phyloP scores from a whole-genome alignment of 37 sponge, comb jelly and placozoan genomes.

The Cladorhizidae sp. region DNA sequence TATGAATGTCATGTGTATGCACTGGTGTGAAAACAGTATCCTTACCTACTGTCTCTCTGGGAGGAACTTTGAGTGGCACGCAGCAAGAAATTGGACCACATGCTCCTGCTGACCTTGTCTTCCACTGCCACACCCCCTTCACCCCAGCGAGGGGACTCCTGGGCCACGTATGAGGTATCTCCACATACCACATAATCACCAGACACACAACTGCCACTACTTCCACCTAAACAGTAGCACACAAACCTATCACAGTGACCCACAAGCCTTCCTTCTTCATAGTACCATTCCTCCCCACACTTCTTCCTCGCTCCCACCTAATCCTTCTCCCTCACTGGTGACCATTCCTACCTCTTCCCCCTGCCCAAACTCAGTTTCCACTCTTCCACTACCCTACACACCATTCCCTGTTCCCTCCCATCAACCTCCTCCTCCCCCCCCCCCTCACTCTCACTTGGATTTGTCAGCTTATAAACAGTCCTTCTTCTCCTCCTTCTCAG shows the following conservation, averaged over 20 bases:
- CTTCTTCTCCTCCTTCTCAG: too few species aligned
- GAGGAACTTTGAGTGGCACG: not conserved
- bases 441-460: not conserved
- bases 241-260: not conserved
- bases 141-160: conserved; percentile 35
- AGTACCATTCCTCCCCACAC: not conserved
- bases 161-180: conserved; percentile 43
- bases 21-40: not conserved
- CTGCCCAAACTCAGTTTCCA: too few species aligned
- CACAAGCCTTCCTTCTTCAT: too few species aligned
- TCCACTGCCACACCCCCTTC: not conserved
- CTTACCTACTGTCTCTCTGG: not conserved
- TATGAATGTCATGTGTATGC: too few species aligned
- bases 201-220: too few species aligned
- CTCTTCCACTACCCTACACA: too few species aligned
- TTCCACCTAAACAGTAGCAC: not conserved
- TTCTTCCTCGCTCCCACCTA: not conserved
- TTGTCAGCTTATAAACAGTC: not conserved
- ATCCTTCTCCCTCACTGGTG: not conserved
- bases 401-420: too few species aligned
- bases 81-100: conserved; percentile 11
- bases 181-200: conserved; percentile 53
- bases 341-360: too few species aligned
- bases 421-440: not conserved
- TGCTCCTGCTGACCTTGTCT: not conserved